Evolutionary conservation across 2,797 vertebrate genomes (phyloP).

Genomic region (Bovichtus variegatus): DNA sequence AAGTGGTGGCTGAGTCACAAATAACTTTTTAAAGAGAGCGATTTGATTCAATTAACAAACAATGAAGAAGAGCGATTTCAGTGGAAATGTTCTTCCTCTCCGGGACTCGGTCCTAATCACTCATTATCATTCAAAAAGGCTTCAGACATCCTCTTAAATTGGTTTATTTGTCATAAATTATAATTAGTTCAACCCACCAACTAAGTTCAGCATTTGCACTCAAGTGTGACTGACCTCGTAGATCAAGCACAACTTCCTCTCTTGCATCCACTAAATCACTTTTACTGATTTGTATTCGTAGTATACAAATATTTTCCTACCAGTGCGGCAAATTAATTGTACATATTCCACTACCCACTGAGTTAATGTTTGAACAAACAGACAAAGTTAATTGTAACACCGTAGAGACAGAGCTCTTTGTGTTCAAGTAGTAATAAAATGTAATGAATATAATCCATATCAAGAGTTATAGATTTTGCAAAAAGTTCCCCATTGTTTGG

Average conservation of each 20-base stretch:
- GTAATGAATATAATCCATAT: slow-evolving; percentile 34
- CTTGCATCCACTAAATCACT: slow-evolving; percentile 1
- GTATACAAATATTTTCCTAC: not conserved
- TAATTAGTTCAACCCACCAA: not conserved
- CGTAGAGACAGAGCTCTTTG: slow-evolving; percentile 14
- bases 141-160: slow-evolving; percentile 18
- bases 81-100: not conserved
- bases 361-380: slow-evolving; percentile 16
- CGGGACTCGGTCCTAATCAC: not conserved
- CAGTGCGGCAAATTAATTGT: not conserved
- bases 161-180: slow-evolving; percentile 33
- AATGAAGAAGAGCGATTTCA: slow-evolving; percentile 9
- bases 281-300: not conserved
- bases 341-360: slow-evolving; percentile 1
- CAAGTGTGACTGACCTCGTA: slow-evolving; percentile 6
- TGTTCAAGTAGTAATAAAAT: slow-evolving; percentile 21
- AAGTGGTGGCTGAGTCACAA: slow-evolving; percentile 53
- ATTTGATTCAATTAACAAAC: slow-evolving; percentile 40
- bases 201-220: slow-evolving; percentile 10
- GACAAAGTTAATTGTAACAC: slow-evolving; percentile 3
- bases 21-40: slow-evolving; percentile 40
- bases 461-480: slow-evolving; percentile 21
- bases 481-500: slow-evolving; percentile 5
- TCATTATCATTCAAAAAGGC: slow-evolving; percentile 25
- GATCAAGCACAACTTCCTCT: not conserved